Evolutionary conservation across 2,797 vertebrate species (phyloP), one percentile per base, ranked within the genome.

Genomic region (Euthynnus affinis): DNA sequence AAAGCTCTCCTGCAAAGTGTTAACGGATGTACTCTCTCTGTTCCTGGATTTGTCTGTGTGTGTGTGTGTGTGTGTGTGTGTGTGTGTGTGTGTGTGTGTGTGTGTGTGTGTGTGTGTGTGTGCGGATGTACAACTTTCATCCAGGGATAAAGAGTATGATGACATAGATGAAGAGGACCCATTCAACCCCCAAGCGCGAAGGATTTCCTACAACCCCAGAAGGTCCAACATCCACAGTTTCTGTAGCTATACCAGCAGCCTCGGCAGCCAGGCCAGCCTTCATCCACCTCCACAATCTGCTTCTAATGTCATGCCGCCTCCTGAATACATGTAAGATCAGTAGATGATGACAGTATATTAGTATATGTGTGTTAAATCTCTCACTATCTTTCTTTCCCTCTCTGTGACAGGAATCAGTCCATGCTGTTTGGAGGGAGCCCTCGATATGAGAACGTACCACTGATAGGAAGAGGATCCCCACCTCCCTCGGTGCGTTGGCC

Each of bases 161-260:
- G 97, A 99, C 93, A 97, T 98, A 32, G 98, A 99, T 0, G 97
- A 98, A 5, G 96, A 96, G 0, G 98, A 99, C 80, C 98, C 98
- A 0, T 99, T 99, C 92, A 99, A 99, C 91, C 98, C 98, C 0
- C 96, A 97, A 78, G 96, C 96, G 0, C 95, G 94, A 6, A 96
- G 94, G 80, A 92, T 96, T 0, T 96, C 96, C 3, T 96, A 96
- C 92, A 95, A 95, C 88, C 95, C 96, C 0, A 91, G 88, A 1
- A 94, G 96, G 71, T 95, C 95, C 51, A 96, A 97, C 75, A 94
- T 98, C 3, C 97, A 95, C 94, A 99, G 98, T 89, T 99, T 98
- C 92, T 98, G 97, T 87, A 99, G 98, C 91, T 98, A 96, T 89
- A 97, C 96, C 92, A 97, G 98, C 87, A 97, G 98, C 91, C 86